Percentiles rank a stretch among this genome's conserved stretches.
Evolutionary conservation across 2,797 vertebrate genomes (phyloP).

Genomic region (Lepilemur ruficaudatus): DNA sequence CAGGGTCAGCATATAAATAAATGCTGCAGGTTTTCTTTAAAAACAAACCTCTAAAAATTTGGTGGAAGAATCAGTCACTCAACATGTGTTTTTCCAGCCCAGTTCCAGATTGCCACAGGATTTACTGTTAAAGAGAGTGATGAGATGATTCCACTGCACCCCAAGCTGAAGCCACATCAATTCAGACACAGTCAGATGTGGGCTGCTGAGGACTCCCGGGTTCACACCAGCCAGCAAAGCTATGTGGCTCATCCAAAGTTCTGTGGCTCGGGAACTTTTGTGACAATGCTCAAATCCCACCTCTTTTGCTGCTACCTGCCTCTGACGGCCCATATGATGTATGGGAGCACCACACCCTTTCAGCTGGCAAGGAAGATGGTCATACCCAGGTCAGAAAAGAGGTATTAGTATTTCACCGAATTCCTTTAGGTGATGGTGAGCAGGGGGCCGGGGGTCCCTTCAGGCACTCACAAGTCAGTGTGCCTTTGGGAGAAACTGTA

Average conservation of each 20-base stretch:
- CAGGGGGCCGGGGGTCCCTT: too few relatives aligned
- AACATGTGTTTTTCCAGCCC: neutral
- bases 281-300: neutral
- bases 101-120: neutral
- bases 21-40: neutral
- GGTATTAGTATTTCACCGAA: neutral
- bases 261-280: neutral
- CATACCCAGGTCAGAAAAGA: neutral
- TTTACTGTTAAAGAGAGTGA: neutral
- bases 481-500: neutral
- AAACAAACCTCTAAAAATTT: neutral
- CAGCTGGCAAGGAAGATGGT: neutral
- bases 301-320: neutral
- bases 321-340: neutral
- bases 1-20: constrained; percentile 59
- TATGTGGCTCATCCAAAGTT: neutral
- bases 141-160: too few relatives aligned
- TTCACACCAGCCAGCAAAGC: neutral
- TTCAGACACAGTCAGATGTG: neutral
- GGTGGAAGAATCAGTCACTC: neutral
- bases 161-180: neutral
- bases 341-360: neutral
- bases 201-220: neutral
- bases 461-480: accelerated
- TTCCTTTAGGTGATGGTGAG: neutral